A percentile compares a stretch with the other conserved stretches of the same genome.
Conservation (phyloP, 2,888 invertebrate species). For the Callosobruchus maculatus region DNA sequence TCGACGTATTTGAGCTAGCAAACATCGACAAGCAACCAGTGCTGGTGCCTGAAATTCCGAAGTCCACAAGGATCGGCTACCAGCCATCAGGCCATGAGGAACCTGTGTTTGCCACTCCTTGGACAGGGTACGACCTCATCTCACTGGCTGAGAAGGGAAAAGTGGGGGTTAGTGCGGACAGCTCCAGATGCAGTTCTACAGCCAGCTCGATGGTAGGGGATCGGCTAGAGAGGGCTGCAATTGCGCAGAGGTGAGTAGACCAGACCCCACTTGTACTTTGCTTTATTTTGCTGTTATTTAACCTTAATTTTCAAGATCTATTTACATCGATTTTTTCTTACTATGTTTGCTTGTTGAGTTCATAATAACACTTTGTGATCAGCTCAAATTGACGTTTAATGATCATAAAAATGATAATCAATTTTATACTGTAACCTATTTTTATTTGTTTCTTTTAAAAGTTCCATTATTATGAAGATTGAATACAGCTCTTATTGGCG, state of each 20-base stretch:
- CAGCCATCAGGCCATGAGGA: constrained; percentile 2
- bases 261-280: not conserved
- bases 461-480: too few relatives aligned
- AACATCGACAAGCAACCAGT: not conserved
- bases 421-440: too few relatives aligned
- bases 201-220: constrained; percentile 53
- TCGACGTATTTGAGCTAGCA: not conserved
- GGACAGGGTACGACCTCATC: constrained; percentile 42
- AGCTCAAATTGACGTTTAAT: too few relatives aligned
- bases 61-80: not conserved
- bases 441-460: too few relatives aligned
- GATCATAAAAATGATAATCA: too few relatives aligned
- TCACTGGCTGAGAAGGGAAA: constrained; percentile 55
- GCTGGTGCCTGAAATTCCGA: not conserved
- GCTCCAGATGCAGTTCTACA: constrained; percentile 55
- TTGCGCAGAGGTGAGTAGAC: not conserved
- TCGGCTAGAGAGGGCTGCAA: constrained; percentile 19
- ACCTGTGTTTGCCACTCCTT: constrained; percentile 42
- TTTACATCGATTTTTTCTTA: too few relatives aligned
- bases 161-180: constrained; percentile 49
- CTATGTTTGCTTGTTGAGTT: too few relatives aligned
- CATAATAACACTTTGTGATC: too few relatives aligned
- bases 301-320: too few relatives aligned
- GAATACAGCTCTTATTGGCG: too few relatives aligned
- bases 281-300: too few relatives aligned